Base-by-base conservation (phyloP, 2,797 vertebrate species). In the Caiman crocodilus region DNA sequence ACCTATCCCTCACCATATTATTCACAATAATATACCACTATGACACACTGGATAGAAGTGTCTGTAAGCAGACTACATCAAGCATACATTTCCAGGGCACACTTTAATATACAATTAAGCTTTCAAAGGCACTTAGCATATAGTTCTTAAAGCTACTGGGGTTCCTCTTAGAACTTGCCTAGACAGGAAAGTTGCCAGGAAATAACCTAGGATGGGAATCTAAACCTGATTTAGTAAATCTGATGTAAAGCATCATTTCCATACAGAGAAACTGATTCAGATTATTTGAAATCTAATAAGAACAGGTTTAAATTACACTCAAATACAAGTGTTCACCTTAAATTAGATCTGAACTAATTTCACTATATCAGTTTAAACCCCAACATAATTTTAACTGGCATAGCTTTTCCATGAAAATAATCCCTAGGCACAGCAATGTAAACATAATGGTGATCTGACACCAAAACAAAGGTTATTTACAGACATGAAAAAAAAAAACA, bases 321-420 rank as follows among this genome's bases (percentile, higher is more conserved):
- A 87, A 95, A 96, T 73, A 73, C 7, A 84, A 95, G 87, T 0
- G 1, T 82, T 88, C 92, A 92, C 94, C 6, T 50, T 50, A 50
- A 97, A 92, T 95, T 84, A 56, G 79, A 94, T 92, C 90, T 89
- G 93, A 95, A 94, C 91, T 65, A 32, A 92, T 96, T 79, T 94
- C 32, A 91, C 87, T 92, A 89, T 64, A 56, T 90, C 85, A 79
- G 76, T 71, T 73, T 90, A 95, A 97, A 96, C 91, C 14, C 92
- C 88, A 96, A 76, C 94, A 94, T 94, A 95, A 96, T 92, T 96
- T 93, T 94, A 63, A 92, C 91, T 83, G 80, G 93, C 84, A 85
- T 92, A 95, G 76, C 58, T 85, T 88, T 93, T 65, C 57, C 76
- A 67, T n/a, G 85, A 21, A 87, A 60, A 84, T 80, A 85, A 73